These are phyloP conservation scores for Austrolebias charrua DNA, from an alignment of 2,797 vertebrate species.

Conservation along the genomic window DNA sequence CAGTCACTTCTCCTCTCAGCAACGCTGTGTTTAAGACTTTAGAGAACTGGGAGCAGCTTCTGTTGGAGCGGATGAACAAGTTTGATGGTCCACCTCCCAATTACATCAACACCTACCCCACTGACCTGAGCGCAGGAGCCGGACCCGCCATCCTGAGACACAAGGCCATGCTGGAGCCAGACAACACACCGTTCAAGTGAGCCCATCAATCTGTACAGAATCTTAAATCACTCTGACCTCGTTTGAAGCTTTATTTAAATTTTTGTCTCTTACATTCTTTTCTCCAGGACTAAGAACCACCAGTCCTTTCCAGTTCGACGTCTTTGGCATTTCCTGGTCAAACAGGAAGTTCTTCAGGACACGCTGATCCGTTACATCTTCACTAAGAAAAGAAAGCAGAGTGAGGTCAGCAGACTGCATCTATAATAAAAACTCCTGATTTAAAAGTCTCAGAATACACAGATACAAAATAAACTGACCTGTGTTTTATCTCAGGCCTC, in stretches of 20 bases:
- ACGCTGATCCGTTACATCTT: conserved; percentile 96
- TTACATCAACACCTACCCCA: conserved; percentile 93
- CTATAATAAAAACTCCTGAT: no score
- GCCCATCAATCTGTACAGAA: conserved; percentile 25
- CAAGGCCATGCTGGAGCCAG: conserved; percentile 97
- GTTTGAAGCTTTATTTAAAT: no score
- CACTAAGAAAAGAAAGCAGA: conserved; percentile 97
- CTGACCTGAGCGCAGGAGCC: conserved; percentile 85
- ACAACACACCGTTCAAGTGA: conserved; percentile 98
- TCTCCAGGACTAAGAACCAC: conserved; percentile 88
- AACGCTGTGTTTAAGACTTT: conserved; percentile 93
- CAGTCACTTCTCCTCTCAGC: conserved; percentile 91
- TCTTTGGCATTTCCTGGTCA: conserved; percentile 97
- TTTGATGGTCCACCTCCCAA: conserved; percentile 96
- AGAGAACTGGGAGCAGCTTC: conserved; percentile 95
- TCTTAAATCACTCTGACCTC: no score
- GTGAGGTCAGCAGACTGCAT: conserved; percentile 84
- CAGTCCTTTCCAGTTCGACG: conserved; percentile 92
- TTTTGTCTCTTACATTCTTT: not conserved
- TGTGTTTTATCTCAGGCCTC: no score
- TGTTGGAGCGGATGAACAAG: conserved; percentile 91
- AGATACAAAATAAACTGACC: no score
- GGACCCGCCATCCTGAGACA: conserved; percentile 91
- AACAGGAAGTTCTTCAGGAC: conserved; percentile 96
- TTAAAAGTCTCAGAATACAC: no score